A percentile compares a stretch with the other conserved stretches of the same genome.
phyloP scores from a whole-genome alignment of 1,140 invertebrate genomes.

The Linepithema humile region DNA sequence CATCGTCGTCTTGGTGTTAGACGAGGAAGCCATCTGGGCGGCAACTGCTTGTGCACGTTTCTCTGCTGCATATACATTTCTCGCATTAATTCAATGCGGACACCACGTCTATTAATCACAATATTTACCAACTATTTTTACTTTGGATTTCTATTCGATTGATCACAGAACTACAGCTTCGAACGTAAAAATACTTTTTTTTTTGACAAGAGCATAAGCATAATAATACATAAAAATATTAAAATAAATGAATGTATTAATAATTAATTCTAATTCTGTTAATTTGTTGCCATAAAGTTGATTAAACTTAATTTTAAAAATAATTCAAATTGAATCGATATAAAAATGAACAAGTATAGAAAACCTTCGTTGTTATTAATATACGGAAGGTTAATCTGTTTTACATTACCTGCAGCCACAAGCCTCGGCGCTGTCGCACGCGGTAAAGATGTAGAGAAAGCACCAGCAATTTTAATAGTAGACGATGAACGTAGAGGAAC shows the following conservation, averaged over 20 bases:
- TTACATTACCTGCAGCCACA: conserved; percentile 82
- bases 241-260: too few relatives aligned
- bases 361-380: background rate
- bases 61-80: conserved; percentile 72
- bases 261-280: too few relatives aligned
- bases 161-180: too few relatives aligned
- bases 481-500: conserved; percentile 79
- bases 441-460: conserved; percentile 79
- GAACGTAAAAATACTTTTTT: too few relatives aligned
- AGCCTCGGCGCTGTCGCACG: conserved; percentile 85
- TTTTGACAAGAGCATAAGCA: too few relatives aligned
- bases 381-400: too few relatives aligned
- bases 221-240: too few relatives aligned
- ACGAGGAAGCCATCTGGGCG: conserved; percentile 82
- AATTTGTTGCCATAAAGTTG: too few relatives aligned
- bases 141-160: background rate
- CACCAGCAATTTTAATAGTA: conserved; percentile 77
- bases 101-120: background rate
- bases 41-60: conserved; percentile 80
- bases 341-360: background rate
- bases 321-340: background rate
- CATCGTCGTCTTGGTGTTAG: conserved; percentile 86
- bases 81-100: background rate
- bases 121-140: background rate
- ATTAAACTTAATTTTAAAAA: too few relatives aligned